These are phyloP conservation scores for Cryptocephalus primarius DNA, from an alignment of 2,888 invertebrate genomes.

Conservation along the genomic window DNA sequence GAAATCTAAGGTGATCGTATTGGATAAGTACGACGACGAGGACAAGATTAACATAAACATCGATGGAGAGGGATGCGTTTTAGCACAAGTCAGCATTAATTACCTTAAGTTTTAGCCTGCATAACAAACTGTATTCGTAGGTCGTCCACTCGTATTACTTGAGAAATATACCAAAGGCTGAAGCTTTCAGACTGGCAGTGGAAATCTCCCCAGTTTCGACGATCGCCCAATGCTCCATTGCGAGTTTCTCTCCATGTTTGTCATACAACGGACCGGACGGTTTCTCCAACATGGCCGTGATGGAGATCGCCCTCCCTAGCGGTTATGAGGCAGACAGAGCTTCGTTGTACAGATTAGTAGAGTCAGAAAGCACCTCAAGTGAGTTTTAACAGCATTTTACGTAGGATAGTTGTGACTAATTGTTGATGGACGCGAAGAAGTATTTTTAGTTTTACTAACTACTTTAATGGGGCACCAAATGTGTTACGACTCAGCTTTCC, in stretches of 20 bases:
- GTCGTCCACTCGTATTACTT: constrained; percentile 42
- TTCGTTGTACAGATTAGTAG: constrained; percentile 44
- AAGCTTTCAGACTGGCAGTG: constrained; percentile 42
- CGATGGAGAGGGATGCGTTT: constrained; percentile 45
- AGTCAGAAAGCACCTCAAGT: constrained; percentile 21
- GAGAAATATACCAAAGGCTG: constrained; percentile 36
- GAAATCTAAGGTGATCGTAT: constrained; percentile 36
- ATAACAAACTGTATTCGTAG: constrained; percentile 25
- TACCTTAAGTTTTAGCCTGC: not conserved
- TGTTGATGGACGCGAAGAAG: no score
- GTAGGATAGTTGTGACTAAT: no score
- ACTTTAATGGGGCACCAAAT: no score
- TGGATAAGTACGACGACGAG: constrained; percentile 37
- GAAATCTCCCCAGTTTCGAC: constrained; percentile 35
- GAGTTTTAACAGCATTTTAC: no score
- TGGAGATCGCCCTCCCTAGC: constrained; percentile 52
- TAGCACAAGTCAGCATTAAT: constrained; percentile 39
- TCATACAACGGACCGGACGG: constrained; percentile 34
- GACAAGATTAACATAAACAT: constrained; percentile 29
- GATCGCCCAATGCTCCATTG: constrained; percentile 39
- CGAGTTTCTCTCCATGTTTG: constrained; percentile 33
- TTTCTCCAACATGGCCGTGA: constrained; percentile 49
- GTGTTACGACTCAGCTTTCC: no score
- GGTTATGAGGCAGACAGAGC: constrained; percentile 51
- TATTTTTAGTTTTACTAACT: no score